Percentiles rank a stretch among this genome's conserved stretches.
Evolutionary conservation across 1,140 invertebrate species (phyloP).

Genomic region (Bradysia coprophila): DNA sequence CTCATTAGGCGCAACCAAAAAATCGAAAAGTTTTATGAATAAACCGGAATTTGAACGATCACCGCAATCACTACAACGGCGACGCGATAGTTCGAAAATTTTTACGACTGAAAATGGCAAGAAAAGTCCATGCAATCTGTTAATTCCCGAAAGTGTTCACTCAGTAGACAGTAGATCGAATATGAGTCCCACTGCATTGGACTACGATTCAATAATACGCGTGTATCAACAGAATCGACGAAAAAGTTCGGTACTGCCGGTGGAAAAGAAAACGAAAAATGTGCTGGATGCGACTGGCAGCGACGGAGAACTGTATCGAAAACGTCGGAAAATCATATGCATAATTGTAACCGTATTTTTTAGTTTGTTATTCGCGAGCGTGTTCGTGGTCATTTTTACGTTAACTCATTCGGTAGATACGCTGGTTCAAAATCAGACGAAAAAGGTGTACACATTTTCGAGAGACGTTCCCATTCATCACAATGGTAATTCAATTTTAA

Average conservation of each 20-base stretch:
- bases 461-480: constrained; percentile 24
- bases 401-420: constrained; percentile 40
- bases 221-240: constrained; percentile 19
- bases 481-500: too few species aligned
- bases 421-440: constrained; percentile 31
- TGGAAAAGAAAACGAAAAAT: constrained; percentile 19
- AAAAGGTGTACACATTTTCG: constrained; percentile 40
- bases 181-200: constrained; percentile 10
- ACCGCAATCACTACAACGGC: constrained; percentile 22
- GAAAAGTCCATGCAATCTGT: constrained; percentile 13
- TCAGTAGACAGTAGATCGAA: constrained; percentile 12
- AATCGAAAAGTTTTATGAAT: constrained; percentile 23
- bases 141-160: neutral
- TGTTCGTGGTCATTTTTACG: constrained; percentile 49
- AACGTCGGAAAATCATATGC: constrained; percentile 38
- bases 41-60: constrained; percentile 22
- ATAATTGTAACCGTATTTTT: constrained; percentile 45
- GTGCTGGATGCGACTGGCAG: constrained; percentile 15
- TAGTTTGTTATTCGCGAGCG: constrained; percentile 41
- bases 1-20: constrained; percentile 19
- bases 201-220: constrained; percentile 16
- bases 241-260: constrained; percentile 13
- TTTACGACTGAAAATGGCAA: constrained; percentile 20
- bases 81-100: constrained; percentile 22
- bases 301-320: constrained; percentile 30